These are phyloP conservation scores for Diplolepis rosae DNA, from an alignment of 2,888 invertebrate genomes.

Conservation along the genomic window DNA sequence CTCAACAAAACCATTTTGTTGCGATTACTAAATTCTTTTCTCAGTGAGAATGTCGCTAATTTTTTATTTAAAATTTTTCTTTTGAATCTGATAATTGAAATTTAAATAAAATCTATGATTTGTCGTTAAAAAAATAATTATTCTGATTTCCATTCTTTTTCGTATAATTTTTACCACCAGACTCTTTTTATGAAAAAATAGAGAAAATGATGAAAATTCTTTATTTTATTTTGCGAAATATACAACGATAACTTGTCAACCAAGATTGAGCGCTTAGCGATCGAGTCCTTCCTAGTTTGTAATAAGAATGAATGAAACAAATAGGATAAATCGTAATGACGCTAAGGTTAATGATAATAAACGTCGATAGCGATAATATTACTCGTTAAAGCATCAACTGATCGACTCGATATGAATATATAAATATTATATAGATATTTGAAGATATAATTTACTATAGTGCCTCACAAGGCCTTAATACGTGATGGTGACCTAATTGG, in stretches of 20 bases:
- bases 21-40: too few species aligned
- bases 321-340: constrained; percentile 6
- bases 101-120: too few species aligned
- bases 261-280: neutral
- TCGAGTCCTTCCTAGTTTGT: neutral
- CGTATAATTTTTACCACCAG: too few species aligned
- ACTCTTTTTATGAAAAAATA: neutral
- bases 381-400: constrained; percentile 45
- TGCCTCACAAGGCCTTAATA: constrained; percentile 73
- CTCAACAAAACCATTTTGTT: too few species aligned
- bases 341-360: constrained; percentile 5
- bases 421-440: constrained; percentile 55
- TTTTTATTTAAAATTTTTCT: too few species aligned
- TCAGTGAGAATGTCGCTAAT: too few species aligned
- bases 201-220: neutral
- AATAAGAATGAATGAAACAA: constrained; percentile 1
- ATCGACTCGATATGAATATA: constrained; percentile 60
- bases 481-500: constrained; percentile 58
- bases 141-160: too few species aligned
- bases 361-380: constrained; percentile 41
- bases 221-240: neutral
- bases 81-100: too few species aligned
- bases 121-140: too few species aligned
- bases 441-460: constrained; percentile 64
- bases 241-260: neutral